Evolutionary conservation across 2,888 invertebrate species (phyloP).

Genomic region (Drosophila subquinaria): DNA sequence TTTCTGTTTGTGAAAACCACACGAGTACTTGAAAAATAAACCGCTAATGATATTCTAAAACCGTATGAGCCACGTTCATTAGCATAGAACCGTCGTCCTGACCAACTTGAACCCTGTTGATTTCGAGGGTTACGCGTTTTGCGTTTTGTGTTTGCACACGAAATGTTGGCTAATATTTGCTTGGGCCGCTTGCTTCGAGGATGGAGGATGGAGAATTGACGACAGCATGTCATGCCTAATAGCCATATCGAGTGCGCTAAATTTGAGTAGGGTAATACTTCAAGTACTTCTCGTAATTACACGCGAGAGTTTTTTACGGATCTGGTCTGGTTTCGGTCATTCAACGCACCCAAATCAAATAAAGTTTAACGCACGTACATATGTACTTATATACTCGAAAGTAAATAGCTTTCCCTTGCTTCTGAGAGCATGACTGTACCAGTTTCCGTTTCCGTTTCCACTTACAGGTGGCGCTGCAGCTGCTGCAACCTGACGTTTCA

Average conservation of each 20-base stretch:
- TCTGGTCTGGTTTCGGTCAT: conserved; percentile 8
- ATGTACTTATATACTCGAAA: background rate
- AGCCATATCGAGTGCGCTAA: conserved; percentile 59
- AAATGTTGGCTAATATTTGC: conserved; percentile 70
- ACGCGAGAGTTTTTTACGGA: conserved; percentile 18
- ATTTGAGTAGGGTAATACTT: conserved; percentile 65
- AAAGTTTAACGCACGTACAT: conserved; percentile 26
- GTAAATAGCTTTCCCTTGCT: background rate
- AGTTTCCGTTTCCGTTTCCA: conserved; percentile 6
- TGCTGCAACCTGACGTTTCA: background rate
- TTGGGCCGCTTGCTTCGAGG: conserved; percentile 25
- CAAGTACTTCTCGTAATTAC: conserved; percentile 53
- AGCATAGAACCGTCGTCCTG: conserved; percentile 15
- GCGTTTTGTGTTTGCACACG: conserved; percentile 55
- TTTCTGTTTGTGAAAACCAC: conserved; percentile 29
- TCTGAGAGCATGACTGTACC: conserved; percentile 25
- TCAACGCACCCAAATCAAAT: conserved; percentile 37
- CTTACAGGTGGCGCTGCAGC: conserved; percentile 27
- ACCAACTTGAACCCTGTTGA: conserved; percentile 15
- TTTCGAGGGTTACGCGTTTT: conserved; percentile 36
- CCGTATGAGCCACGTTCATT: conserved; percentile 19
- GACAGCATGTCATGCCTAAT: conserved; percentile 74
- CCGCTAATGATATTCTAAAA: conserved; percentile 43
- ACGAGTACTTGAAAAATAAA: background rate
- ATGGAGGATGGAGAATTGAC: conserved; percentile 25